Evolutionary conservation across 2,797 vertebrate genomes (phyloP).

Genomic region (Capromys pilorides): DNA sequence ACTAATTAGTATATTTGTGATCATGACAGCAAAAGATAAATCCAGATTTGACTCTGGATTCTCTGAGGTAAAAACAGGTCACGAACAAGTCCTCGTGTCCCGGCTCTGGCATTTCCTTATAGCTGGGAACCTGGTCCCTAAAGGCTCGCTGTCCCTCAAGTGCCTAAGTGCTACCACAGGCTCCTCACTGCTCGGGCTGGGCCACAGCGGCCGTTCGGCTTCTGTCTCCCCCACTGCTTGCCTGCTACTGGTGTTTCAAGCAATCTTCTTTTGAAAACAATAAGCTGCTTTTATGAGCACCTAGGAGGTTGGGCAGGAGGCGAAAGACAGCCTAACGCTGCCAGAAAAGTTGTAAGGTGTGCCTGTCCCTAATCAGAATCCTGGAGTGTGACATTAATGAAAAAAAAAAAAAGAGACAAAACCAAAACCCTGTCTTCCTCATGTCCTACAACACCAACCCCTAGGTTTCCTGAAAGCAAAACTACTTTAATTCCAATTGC

Average conservation of each 20-base stretch:
- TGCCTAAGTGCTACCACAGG: background rate
- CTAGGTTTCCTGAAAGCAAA: background rate
- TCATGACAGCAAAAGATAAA: background rate
- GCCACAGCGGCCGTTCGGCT: fast-evolving
- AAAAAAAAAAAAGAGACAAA: too few relatives aligned
- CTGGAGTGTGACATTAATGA: fast-evolving
- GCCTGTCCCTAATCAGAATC: fast-evolving
- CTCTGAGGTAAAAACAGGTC: fast-evolving
- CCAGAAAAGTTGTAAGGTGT: fast-evolving
- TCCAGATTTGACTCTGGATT: too few relatives aligned
- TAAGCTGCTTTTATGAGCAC: background rate
- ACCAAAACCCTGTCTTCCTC: background rate
- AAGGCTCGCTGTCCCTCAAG: fast-evolving
- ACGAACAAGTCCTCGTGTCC: fast-evolving
- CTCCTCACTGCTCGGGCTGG: fast-evolving
- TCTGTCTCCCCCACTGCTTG: background rate
- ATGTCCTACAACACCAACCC: background rate
- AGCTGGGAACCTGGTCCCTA: background rate
- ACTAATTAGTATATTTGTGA: background rate
- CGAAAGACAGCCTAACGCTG: fast-evolving
- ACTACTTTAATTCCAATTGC: background rate
- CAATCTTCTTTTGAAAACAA: background rate
- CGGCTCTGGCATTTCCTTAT: fast-evolving
- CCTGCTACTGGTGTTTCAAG: background rate
- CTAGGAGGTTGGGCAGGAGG: background rate